Base-by-base conservation (phyloP, 2,888 invertebrate genomes). In the Dermolepida albohirtum region DNA sequence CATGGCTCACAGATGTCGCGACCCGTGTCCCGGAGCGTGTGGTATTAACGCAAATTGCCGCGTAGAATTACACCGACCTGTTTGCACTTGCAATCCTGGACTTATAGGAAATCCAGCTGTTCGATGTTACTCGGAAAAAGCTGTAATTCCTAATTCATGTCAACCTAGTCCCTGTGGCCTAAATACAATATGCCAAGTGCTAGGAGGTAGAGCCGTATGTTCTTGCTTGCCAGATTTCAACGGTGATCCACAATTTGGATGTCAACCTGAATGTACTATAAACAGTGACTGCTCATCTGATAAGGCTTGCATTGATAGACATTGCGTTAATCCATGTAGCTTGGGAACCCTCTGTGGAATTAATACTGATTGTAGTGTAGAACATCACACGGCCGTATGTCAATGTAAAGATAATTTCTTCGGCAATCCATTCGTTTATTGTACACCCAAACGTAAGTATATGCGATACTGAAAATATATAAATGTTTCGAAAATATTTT, bases 321-420 rank as follows among this genome's bases (percentile, higher is more conserved):
- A 90, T 77, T 94, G 94, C 78, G 82, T 86, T 67, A 90, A 92
- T 83, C 92, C 93, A 17, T 95, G 94, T 78, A 80, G 85, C 5
- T 83, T 88, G 40, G 88, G 88, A 50, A 88, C 88, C 71, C 84
- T 93, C 47, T 96, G 96, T 79, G 95, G 95, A 62, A 85, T 92
- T 10, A 90, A 93, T 79, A 94, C 95, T 12, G 86, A 90, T 63
- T 96, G 96, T 78, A 85, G 88, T 75, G 93, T 93, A 44, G 87
- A 89, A 39, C 91, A 94, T 78, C 95, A 96, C 78, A 91, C 92
- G 2, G 91, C 94, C n/a, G 89, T 90, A 27, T 96, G 95, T 79
- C 83, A 88, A 52, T 96, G 95, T 79, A 87, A 89, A 44, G 88
- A 90, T 70, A 92, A 92, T 62, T 92, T 89, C 77, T 89, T 90